phyloP scores from a whole-genome alignment of 1,140 invertebrate species.

The Sminthurinus signatus region DNA sequence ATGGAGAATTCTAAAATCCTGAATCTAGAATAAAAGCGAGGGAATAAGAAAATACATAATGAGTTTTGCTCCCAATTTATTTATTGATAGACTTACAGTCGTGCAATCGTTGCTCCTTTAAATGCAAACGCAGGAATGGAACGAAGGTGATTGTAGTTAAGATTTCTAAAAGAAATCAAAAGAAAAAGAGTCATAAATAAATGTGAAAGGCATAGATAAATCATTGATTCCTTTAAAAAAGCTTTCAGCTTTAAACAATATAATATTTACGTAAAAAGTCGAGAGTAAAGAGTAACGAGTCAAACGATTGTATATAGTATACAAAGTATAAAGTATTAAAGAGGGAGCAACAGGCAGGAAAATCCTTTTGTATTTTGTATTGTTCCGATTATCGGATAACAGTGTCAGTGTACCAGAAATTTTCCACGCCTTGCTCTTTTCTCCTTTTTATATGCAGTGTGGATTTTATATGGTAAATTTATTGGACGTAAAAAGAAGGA shows the following conservation, averaged over 20 bases:
- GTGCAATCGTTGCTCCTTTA: constrained; percentile 35
- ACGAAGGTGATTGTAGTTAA: constrained; percentile 34
- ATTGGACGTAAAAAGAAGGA: too few relatives aligned
- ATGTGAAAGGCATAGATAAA: not conserved
- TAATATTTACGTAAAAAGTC: not conserved
- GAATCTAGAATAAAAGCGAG: not conserved
- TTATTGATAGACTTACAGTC: constrained; percentile 30
- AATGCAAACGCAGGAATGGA: constrained; percentile 33
- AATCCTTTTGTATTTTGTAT: too few relatives aligned
- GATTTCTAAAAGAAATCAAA: constrained; percentile 17
- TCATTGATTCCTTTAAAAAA: not conserved
- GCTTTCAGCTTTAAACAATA: not conserved
- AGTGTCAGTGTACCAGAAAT: too few relatives aligned
- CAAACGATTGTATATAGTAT: not conserved
- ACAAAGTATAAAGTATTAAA: too few relatives aligned
- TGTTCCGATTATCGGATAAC: too few relatives aligned
- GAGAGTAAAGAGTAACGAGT: not conserved
- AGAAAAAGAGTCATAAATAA: not conserved
- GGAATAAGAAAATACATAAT: too few relatives aligned
- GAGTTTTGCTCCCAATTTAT: too few relatives aligned
- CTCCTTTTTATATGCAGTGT: too few relatives aligned
- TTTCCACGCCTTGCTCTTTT: too few relatives aligned
- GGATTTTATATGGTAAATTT: too few relatives aligned
- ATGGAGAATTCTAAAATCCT: not conserved
- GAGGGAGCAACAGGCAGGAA: too few relatives aligned